Evolutionary conservation across 2,113 vertebrate genomes (phyloP).

Genomic region (Amphiprion percula): DNA sequence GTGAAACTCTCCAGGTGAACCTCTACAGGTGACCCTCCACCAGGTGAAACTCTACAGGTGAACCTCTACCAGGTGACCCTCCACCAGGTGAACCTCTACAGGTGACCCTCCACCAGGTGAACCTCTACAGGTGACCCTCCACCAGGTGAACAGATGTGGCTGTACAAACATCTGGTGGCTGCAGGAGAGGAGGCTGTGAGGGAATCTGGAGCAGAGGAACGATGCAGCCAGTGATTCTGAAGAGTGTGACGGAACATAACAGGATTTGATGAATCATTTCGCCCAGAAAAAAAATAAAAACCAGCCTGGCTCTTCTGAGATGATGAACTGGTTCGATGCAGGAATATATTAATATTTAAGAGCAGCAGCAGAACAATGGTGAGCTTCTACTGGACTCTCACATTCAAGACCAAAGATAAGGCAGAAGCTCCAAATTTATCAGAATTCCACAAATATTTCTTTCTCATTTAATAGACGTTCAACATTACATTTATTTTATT

Average conservation of each 20-base stretch:
- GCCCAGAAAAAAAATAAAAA: slow-evolving; percentile 12
- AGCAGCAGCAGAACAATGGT: slow-evolving; percentile 11
- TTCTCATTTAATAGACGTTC: too few relatives aligned
- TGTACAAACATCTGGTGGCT: slow-evolving; percentile 27
- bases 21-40: too few relatives aligned
- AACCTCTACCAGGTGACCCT: too few relatives aligned
- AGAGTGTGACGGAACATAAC: slow-evolving; percentile 38
- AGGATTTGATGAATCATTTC: slow-evolving; percentile 55
- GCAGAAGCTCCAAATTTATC: too few relatives aligned
- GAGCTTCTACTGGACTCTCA: neutral
- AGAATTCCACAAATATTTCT: too few relatives aligned
- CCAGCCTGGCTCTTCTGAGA: slow-evolving; percentile 20
- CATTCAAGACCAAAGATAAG: too few relatives aligned
- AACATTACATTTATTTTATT: too few relatives aligned
- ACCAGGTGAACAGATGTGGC: neutral
- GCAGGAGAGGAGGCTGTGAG: neutral
- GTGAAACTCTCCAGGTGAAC: too few relatives aligned
- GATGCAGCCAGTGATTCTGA: slow-evolving; percentile 22
- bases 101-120: too few relatives aligned
- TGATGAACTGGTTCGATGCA: slow-evolving; percentile 34
- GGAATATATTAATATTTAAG: slow-evolving; percentile 47
- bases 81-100: too few relatives aligned
- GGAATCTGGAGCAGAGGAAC: neutral
- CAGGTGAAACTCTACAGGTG: too few relatives aligned
- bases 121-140: too few relatives aligned